A percentile compares a stretch with the other conserved stretches of the same genome.
Evolutionary conservation across 2,888 invertebrate species (phyloP).

Genomic region (Tethea ocularis): DNA sequence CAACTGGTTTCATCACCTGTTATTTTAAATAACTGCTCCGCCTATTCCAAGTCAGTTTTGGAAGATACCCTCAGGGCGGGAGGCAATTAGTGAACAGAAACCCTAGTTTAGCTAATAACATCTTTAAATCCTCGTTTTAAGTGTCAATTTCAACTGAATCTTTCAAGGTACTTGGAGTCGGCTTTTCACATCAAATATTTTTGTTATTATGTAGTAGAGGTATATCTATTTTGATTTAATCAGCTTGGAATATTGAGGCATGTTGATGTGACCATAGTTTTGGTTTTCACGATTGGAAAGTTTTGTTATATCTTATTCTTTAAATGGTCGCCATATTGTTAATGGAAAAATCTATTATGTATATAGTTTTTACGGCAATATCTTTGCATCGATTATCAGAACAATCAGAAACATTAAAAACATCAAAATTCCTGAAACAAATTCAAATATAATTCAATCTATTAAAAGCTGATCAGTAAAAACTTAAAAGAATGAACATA

Average conservation of each 20-base stretch:
- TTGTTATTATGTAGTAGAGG: background rate
- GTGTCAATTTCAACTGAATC: background rate
- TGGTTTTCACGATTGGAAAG: background rate
- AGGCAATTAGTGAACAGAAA: slow-evolving; percentile 26
- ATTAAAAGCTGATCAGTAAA: too few species aligned
- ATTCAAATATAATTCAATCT: too few species aligned
- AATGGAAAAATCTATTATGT: too few species aligned
- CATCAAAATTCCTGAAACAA: too few species aligned
- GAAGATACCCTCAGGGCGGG: slow-evolving; percentile 37
- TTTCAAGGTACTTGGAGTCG: background rate
- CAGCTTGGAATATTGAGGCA: background rate
- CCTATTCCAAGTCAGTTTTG: slow-evolving; percentile 27
- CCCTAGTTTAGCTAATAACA: background rate
- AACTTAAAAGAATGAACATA: background rate
- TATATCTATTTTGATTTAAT: slow-evolving; percentile 1
- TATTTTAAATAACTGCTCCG: slow-evolving; percentile 27
- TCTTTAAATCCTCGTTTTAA: background rate
- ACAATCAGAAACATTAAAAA: too few species aligned
- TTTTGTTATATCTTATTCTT: background rate
- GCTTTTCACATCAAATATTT: background rate
- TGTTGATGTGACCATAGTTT: background rate
- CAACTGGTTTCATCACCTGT: slow-evolving; percentile 37
- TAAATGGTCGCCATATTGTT: too few species aligned
- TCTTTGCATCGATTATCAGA: too few species aligned
- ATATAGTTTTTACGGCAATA: too few species aligned